phyloP scores from a whole-genome alignment of 2,888 invertebrate species.

The Glaucopsyche alexis region DNA sequence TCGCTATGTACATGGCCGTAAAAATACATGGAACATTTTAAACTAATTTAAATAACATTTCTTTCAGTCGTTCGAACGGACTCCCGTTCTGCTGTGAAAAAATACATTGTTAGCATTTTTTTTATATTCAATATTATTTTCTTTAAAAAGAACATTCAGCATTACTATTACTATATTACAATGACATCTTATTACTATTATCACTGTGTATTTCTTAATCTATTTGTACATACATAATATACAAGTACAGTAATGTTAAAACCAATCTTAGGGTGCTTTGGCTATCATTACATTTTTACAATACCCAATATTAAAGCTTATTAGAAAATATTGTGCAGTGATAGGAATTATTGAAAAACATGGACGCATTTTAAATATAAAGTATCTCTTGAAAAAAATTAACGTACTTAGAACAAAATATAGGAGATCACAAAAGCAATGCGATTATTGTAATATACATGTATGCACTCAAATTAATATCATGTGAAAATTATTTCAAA shows the following conservation, averaged over 20 bases:
- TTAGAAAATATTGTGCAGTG: constrained; percentile 48
- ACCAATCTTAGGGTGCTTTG: constrained; percentile 72
- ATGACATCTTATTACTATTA: constrained; percentile 71
- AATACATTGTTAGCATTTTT: constrained; percentile 17
- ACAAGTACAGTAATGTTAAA: constrained; percentile 69
- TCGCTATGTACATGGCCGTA: constrained; percentile 76
- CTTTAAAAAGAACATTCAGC: constrained; percentile 14
- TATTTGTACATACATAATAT: constrained; percentile 55
- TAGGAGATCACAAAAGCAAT: not conserved
- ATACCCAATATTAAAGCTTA: constrained; percentile 54
- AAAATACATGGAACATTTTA: constrained; percentile 70
- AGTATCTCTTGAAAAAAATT: not conserved
- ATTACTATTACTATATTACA: constrained; percentile 44
- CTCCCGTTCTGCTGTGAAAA: constrained; percentile 15
- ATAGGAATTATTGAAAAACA: constrained; percentile 5
- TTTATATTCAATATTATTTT: constrained; percentile 2
- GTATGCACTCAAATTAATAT: too few relatives aligned
- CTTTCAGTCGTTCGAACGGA: constrained; percentile 61
- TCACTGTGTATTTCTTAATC: constrained; percentile 73
- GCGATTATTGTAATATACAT: not conserved
- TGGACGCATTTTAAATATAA: not conserved
- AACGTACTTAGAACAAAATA: not conserved
- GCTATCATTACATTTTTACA: constrained; percentile 60
- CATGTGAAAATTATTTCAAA: not conserved
- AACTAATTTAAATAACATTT: constrained; percentile 72